Conservation (phyloP, 2,797 vertebrate genomes). For the Peromyscus eremicus region DNA sequence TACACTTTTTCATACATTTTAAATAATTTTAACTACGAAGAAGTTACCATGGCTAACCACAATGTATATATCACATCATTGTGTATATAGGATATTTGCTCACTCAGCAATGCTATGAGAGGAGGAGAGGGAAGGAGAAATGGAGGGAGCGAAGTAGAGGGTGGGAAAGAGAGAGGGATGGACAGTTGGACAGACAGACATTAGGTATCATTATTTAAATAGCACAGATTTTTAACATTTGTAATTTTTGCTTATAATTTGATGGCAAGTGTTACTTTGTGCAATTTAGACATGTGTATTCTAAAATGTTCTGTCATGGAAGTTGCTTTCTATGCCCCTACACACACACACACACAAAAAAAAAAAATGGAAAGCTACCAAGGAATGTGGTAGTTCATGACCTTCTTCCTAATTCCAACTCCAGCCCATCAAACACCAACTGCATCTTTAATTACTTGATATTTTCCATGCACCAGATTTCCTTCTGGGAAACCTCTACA, state of each 20-base stretch:
- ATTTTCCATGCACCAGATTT: not conserved
- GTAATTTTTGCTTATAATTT: slow-evolving; percentile 36
- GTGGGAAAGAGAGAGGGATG: not conserved
- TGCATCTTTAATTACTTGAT: not conserved
- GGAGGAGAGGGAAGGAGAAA: not conserved
- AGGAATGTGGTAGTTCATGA: not conserved
- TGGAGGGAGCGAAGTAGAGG: not conserved
- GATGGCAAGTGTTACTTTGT: not conserved
- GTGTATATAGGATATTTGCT: not conserved
- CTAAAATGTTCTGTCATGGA: not conserved
- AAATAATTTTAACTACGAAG: slow-evolving; percentile 1
- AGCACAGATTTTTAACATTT: not conserved
- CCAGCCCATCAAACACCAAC: not conserved
- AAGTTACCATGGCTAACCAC: not conserved
- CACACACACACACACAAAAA: too few relatives aligned
- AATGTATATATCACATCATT: not conserved
- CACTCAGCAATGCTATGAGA: not conserved
- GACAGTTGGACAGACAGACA: not conserved
- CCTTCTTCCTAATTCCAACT: not conserved
- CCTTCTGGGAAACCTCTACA: not conserved
- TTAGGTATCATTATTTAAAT: not conserved
- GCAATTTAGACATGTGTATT: not conserved
- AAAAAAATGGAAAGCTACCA: not conserved
- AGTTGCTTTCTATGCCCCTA: not conserved
- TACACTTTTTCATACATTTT: not conserved